These are phyloP conservation scores for Daktulosphaira vitifoliae DNA, from an alignment of 1,140 invertebrate genomes.

Conservation along the genomic window DNA sequence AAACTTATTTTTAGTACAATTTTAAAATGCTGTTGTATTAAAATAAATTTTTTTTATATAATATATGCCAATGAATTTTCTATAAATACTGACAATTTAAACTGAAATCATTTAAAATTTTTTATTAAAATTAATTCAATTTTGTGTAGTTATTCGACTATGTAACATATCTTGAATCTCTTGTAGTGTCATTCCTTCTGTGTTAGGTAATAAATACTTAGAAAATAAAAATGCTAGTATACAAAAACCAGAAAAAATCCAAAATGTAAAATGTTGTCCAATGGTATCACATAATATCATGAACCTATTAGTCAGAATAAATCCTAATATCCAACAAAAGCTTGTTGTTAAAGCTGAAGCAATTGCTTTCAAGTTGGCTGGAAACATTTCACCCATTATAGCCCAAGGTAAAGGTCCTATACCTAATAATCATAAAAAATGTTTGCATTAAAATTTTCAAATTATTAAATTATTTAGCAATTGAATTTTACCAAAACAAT, in stretches of 20 bases:
- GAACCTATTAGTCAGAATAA: slow-evolving; percentile 71
- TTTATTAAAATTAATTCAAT: too few species aligned
- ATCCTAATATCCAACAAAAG: slow-evolving; percentile 67
- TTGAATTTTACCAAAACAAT: slow-evolving; percentile 47
- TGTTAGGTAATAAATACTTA: slow-evolving; percentile 65
- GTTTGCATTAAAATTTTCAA: too few species aligned
- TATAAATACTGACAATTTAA: too few species aligned
- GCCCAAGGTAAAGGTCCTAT: slow-evolving; percentile 78
- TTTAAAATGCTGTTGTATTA: too few species aligned
- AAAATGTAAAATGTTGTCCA: slow-evolving; percentile 63
- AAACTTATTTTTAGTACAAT: too few species aligned
- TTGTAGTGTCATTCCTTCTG: slow-evolving; percentile 65
- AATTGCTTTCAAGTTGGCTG: slow-evolving; percentile 61
- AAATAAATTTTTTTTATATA: too few species aligned
- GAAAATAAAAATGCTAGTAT: slow-evolving; percentile 54
- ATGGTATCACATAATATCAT: slow-evolving; percentile 49
- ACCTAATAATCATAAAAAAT: slow-evolving; percentile 44
- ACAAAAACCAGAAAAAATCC: slow-evolving; percentile 65
- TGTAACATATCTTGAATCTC: slow-evolving; percentile 63
- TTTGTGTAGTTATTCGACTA: too few species aligned
- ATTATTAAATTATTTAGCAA: too few species aligned
- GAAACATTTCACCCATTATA: slow-evolving; percentile 73
- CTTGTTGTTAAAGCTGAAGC: slow-evolving; percentile 65
- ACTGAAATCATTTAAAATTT: too few species aligned
- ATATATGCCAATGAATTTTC: too few species aligned